phyloP scores from a whole-genome alignment of 2,113 vertebrate species.

The Peromyscus maniculatus region DNA sequence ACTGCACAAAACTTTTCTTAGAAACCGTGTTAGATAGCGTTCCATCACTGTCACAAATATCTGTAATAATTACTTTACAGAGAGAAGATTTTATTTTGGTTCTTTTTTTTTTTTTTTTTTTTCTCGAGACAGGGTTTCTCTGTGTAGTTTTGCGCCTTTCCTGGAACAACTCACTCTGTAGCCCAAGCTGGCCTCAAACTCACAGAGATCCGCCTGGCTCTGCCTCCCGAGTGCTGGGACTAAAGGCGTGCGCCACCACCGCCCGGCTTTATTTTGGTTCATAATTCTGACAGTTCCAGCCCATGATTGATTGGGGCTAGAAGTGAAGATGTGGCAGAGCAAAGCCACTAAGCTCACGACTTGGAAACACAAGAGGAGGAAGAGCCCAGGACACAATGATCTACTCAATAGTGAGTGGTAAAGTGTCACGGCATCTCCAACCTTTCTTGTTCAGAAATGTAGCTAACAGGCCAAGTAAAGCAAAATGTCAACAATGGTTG shows the following conservation, averaged over 20 bases:
- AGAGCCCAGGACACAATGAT: background rate
- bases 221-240: no score
- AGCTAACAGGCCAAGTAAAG: background rate
- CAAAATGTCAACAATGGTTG: background rate
- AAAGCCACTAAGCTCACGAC: background rate
- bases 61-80: background rate
- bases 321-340: background rate
- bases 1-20: background rate
- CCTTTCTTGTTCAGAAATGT: slow-evolving; percentile 21
- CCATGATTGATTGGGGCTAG: background rate
- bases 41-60: background rate
- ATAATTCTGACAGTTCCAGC: background rate
- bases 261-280: background rate
- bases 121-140: no score
- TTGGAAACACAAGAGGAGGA: background rate
- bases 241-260: no score
- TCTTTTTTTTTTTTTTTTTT: no score
- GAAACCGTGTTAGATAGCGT: background rate
- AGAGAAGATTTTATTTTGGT: background rate
- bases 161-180: no score
- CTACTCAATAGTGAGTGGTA: no score
- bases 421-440: background rate
- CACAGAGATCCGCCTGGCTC: no score
- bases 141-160: no score
- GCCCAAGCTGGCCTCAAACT: no score